Evolutionary conservation across 1,140 invertebrate genomes (phyloP), one percentile per base, ranked within the genome.

Genomic region (Anoplolepis gracilipes): DNA sequence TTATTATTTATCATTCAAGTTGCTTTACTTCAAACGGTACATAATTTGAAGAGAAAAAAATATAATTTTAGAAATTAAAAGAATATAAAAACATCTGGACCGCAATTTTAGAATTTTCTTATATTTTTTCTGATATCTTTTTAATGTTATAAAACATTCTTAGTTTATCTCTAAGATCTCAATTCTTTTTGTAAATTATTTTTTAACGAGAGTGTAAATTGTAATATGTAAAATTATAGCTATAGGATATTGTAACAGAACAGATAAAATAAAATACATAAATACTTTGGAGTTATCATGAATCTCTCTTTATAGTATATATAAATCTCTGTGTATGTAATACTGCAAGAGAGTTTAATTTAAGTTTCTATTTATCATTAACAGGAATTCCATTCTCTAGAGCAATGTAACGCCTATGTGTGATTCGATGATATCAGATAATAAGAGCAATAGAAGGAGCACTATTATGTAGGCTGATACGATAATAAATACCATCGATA

Each of bases 391-490:
- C 19, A 72, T 46, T 81, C 49, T 72, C 65, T 28, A 28, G 8
- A 19, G 33, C 8, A 11, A 70, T 70, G 78, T 79, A 19, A 36
- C 22, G 33, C 22, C 49, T 30, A 3, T 42, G 11, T 70, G 25
- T 57, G 65, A 81, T 65, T 70, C 39, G 25, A 5, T 53, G 28
- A 81, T 57, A 70, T 22, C 33, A 70, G 65, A 59, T 81, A 57
- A 22, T 59, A 69, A 42, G 49, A 70, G 25, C 22, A 19, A 42
- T 39, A 25, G 53, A 70, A 81, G 25, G 6, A 70, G 13, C 0
- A 70, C 25, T 59, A 42, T 70, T 79, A 22, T 42, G 49, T 55
- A 30, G 10, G 25, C 11, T 33, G 16, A 53, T 39, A 57, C 33
- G 62, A n/a, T 25, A 57, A 81, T 81, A 81, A 69, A 81, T 69